Conservation (phyloP, 2,888 invertebrate species). For the Lamellibrachia columna region DNA sequence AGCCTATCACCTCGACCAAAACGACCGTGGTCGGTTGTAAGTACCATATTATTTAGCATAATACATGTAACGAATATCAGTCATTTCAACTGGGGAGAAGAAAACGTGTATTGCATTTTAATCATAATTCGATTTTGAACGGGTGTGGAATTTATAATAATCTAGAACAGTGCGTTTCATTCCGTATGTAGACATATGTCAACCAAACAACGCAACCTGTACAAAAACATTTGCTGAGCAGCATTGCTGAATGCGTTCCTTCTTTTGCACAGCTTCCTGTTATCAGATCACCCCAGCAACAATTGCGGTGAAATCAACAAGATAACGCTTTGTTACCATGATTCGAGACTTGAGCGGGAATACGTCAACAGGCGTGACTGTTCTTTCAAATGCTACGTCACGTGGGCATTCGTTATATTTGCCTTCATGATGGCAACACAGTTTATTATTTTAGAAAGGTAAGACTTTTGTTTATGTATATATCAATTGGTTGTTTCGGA, state of each 20-base stretch:
- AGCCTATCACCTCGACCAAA: slow-evolving; percentile 27
- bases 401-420: slow-evolving; percentile 82
- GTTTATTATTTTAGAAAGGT: slow-evolving; percentile 82
- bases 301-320: slow-evolving; percentile 76
- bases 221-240: background rate
- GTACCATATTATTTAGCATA: background rate
- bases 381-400: slow-evolving; percentile 86
- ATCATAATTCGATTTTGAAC: background rate
- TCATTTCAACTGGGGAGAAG: too few relatives aligned
- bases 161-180: background rate
- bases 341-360: slow-evolving; percentile 78
- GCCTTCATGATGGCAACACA: slow-evolving; percentile 82
- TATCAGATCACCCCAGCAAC: slow-evolving; percentile 66
- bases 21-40: background rate
- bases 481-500: background rate
- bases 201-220: background rate
- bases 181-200: background rate
- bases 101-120: too few relatives aligned
- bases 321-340: slow-evolving; percentile 83
- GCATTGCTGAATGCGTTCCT: background rate
- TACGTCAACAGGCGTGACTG: slow-evolving; percentile 83
- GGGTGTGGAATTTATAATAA: background rate
- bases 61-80: background rate
- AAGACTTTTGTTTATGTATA: slow-evolving; percentile 44
- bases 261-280: background rate